Base-by-base conservation (phyloP, 2,888 invertebrate species). In the Epinotia ramella region DNA sequence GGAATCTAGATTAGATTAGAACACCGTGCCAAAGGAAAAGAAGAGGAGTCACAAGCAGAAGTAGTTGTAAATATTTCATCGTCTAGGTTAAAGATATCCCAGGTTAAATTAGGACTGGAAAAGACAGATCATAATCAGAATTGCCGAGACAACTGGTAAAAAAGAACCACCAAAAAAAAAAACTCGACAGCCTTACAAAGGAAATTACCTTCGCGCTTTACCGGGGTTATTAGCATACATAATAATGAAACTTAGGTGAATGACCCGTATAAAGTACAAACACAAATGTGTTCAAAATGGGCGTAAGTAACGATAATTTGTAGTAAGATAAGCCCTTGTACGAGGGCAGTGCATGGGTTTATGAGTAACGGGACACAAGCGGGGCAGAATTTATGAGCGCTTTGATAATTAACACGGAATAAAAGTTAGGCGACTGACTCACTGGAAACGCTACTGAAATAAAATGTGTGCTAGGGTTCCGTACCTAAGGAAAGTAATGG, bases 311-410 rank as follows among this genome's bases (percentile, higher is more conserved):
- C 46, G 7, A 46, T 46, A 46, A 46, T 46, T 46, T 64, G 46
- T 64, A 64, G 44, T 64, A 20, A 46, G 13, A n/a, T 64, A 64
- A 44, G 64, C 20, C 24, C 16, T 64, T 46, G 11, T 46, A 5
- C 44, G 16, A 3, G n/a, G 44, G 7, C 46, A 40, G 49, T 49
- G 49, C 44, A 18, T 78, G 79, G 82, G 79, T 83, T 86, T 86
- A 88, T 86, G 84, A 84, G 77, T 80, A 80, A 83, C 78, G 73
- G 74, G 77, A 78, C 76, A 78, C 81, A 82, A 81, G 83, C 78
- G 81, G 81, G 79, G 82, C 84, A 82, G 84, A 85, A 84, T 87
- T 87, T 86, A 86, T 85, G 84, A 80, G 79, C 78, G 82, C 81
- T 79, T 76, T 83, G 83, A 80, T 87, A 89, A 88, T 87, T 88